Evolutionary conservation across 2,888 invertebrate species (phyloP), one percentile per base, ranked within the genome.

Genomic region (Athripsodes cinereus): DNA sequence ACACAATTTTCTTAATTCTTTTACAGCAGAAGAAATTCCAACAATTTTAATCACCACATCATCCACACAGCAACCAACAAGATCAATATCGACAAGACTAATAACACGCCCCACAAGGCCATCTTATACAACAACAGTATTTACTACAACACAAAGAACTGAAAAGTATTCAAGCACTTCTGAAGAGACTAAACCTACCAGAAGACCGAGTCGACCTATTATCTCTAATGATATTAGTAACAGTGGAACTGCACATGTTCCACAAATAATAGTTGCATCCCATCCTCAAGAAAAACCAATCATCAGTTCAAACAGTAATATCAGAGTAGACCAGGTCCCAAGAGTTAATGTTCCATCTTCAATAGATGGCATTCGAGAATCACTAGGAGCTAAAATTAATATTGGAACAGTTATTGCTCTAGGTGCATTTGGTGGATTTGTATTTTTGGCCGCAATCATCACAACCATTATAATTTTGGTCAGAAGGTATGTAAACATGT

Each of bases 361-460:
- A 0, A 85, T 86, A 53, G 82, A 83, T 69, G 80, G 83, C 18
- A 79, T 82, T 67, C 69, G 82, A 1, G 79, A 83, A 67, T 70
- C 82, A 19, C 72, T 81, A 64, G 81, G 84, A 21, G 89, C 90
- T 1, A 85, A 87, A 64, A 76, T 93, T 20, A 92, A 92, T 72
- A 76, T 92, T 58, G 92, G 92, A 55, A 92, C 92, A 5, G 89
- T 94, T 64, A 92, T 94, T 58, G 92, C 93, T 0, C 76, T 95
- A 16, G 92, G 90, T 1, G 91, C 92, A 8, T 93, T 94, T 70
- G 94, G 92, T n/a, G 92, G 88, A 8, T 88, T 95, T 66, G 90
- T 94, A 6, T 90, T 95, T 71, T 79, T 95, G 52, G 89, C 93
- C 10, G 93, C 92, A 22, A 87, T 94, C 63, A 87, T 93, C 65